A percentile compares a stretch with the other conserved stretches of the same genome.
Conservation (phyloP, 2,797 vertebrate genomes). For the Catamblyrhynchus diadema region DNA sequence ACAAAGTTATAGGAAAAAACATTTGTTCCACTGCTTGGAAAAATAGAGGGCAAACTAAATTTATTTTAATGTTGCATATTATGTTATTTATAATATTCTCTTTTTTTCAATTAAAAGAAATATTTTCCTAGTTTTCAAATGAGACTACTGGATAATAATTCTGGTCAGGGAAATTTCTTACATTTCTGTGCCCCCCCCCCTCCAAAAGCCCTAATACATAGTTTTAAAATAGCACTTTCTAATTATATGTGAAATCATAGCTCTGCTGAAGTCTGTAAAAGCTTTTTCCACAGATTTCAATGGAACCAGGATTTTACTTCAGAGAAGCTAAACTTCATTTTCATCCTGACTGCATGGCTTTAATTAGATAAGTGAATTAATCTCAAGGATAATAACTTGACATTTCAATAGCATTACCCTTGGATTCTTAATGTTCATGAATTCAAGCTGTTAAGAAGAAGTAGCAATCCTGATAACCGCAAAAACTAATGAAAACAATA, state of each 20-base stretch:
- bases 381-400: neutral
- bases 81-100: neutral
- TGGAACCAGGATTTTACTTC: neutral
- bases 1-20: neutral
- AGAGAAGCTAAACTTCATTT: neutral
- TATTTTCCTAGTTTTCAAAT: neutral
- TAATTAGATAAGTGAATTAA: neutral
- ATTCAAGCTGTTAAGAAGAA: neutral
- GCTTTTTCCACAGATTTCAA: neutral
- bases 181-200: neutral
- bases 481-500: neutral
- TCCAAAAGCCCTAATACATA: accelerated
- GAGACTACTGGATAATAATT: neutral
- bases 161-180: neutral
- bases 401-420: neutral
- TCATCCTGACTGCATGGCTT: neutral
- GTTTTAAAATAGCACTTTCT: neutral
- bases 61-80: neutral
- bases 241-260: neutral
- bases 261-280: neutral
- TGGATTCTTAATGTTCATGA: neutral
- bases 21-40: neutral
- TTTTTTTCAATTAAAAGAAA: accelerated
- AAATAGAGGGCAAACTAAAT: neutral
- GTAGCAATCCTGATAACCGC: neutral